A percentile compares a stretch with the other conserved stretches of the same genome.
Evolutionary conservation across 2,888 invertebrate species (phyloP).

Genomic region (Melanotus villosus): DNA sequence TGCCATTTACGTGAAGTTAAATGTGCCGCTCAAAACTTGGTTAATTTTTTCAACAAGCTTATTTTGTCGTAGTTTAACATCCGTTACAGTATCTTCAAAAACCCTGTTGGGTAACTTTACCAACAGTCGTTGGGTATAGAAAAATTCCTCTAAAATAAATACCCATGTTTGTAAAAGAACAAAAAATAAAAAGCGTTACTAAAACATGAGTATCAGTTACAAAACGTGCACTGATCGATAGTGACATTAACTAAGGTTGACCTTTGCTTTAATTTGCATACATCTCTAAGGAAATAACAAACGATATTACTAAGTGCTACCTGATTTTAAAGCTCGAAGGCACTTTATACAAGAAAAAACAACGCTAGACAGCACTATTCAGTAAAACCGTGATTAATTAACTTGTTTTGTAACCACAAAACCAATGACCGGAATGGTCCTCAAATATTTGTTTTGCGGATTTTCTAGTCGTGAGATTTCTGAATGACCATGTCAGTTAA

Average conservation of each 20-base stretch:
- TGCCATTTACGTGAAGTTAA: too few relatives aligned
- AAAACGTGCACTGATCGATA: neutral
- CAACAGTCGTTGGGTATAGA: too few relatives aligned
- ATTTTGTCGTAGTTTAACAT: too few relatives aligned
- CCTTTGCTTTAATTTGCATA: constrained; percentile 13
- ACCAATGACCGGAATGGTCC: constrained; percentile 35
- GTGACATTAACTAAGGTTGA: neutral
- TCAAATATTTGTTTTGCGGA: constrained; percentile 36
- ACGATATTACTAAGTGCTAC: constrained; percentile 30
- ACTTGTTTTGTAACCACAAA: constrained; percentile 44
- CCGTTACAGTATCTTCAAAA: too few relatives aligned
- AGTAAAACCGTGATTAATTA: constrained; percentile 44
- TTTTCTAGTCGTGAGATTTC: constrained; percentile 2
- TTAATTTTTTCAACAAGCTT: too few relatives aligned
- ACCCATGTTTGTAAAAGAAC: neutral
- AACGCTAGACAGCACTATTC: constrained; percentile 22
- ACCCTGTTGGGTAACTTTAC: too few relatives aligned
- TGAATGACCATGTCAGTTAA: constrained; percentile 8
- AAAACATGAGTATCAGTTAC: neutral
- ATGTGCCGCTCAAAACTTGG: too few relatives aligned
- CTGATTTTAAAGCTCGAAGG: constrained; percentile 19
- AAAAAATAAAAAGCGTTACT: neutral
- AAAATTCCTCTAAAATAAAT: neutral
- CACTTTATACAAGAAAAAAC: constrained; percentile 6
- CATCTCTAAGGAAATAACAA: constrained; percentile 10